These are phyloP conservation scores for Lutraria rhynchaena DNA, from an alignment of 1,140 invertebrate species.

Conservation along the genomic window DNA sequence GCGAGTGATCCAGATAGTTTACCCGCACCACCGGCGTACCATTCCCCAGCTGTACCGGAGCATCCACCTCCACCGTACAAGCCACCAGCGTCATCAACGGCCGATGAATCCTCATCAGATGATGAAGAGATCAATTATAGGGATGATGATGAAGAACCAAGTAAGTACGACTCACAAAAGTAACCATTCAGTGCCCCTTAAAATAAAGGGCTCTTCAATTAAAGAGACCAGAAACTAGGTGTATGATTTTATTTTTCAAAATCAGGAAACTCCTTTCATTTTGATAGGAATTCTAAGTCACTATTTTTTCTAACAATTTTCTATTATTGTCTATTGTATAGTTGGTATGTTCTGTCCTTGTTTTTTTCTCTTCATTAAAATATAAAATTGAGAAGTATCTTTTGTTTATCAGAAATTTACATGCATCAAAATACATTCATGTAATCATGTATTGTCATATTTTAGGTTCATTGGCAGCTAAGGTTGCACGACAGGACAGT, in stretches of 20 bases:
- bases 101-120: slow-evolving; percentile 76
- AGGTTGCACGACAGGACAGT: slow-evolving; percentile 97
- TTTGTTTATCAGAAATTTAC: too few species aligned
- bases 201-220: too few species aligned
- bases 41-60: slow-evolving; percentile 50
- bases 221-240: too few species aligned
- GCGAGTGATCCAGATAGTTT: slow-evolving; percentile 51
- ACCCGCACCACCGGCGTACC: slow-evolving; percentile 43
- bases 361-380: too few species aligned
- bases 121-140: slow-evolving; percentile 86
- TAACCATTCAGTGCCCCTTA: too few species aligned
- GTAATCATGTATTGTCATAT: not conserved
- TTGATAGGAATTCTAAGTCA: too few species aligned
- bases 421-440: not conserved
- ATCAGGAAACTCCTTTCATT: too few species aligned
- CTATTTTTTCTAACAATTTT: too few species aligned
- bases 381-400: too few species aligned
- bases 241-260: too few species aligned
- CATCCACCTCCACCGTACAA: slow-evolving; percentile 58
- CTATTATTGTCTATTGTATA: too few species aligned
- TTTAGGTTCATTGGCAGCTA: slow-evolving; percentile 88
- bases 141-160: slow-evolving; percentile 85
- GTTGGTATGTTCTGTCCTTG: not conserved
- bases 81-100: slow-evolving; percentile 59
- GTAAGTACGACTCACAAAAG: too few species aligned